Percentiles rank a stretch among this genome's conserved stretches.
phyloP scores from a whole-genome alignment of 2,888 invertebrate species.

The Chrysopilus asiliformis region DNA sequence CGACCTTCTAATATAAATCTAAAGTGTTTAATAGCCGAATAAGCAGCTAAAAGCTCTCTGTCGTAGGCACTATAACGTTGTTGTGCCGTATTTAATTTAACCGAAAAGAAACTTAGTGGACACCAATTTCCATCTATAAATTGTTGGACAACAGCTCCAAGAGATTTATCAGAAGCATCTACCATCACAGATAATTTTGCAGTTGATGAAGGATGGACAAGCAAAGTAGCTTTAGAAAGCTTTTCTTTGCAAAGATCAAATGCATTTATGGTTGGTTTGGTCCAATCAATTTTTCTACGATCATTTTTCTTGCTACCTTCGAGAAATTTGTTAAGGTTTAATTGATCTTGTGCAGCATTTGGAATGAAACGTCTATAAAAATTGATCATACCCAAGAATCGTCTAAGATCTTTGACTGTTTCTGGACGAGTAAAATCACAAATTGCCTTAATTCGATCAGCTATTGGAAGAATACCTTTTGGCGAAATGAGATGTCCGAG shows the following conservation, averaged over 20 bases:
- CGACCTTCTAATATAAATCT: no score
- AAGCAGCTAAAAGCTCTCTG: neutral
- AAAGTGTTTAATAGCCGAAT: no score
- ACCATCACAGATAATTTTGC: neutral
- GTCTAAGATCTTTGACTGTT: no score
- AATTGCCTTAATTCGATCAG: no score
- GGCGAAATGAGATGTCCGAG: no score
- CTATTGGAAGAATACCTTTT: no score
- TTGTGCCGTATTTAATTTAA: no score
- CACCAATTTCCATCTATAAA: neutral
- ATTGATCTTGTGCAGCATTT: slow-evolving; percentile 14
- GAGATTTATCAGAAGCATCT: neutral
- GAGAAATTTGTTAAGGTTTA: no score
- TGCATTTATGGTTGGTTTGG: slow-evolving; percentile 5
- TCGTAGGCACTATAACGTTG: neutral
- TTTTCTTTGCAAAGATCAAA: slow-evolving; percentile 9
- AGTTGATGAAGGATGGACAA: neutral
- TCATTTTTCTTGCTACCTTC: no score
- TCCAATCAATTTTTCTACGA: slow-evolving; percentile 14
- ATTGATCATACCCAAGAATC: no score
- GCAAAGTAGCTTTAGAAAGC: neutral
- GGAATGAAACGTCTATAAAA: no score
- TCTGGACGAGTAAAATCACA: no score
- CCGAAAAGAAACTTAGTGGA: neutral
- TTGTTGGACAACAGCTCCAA: neutral